Conservation (phyloP, 2,113 vertebrate species). For the Trichomycterus rosablanca region DNA sequence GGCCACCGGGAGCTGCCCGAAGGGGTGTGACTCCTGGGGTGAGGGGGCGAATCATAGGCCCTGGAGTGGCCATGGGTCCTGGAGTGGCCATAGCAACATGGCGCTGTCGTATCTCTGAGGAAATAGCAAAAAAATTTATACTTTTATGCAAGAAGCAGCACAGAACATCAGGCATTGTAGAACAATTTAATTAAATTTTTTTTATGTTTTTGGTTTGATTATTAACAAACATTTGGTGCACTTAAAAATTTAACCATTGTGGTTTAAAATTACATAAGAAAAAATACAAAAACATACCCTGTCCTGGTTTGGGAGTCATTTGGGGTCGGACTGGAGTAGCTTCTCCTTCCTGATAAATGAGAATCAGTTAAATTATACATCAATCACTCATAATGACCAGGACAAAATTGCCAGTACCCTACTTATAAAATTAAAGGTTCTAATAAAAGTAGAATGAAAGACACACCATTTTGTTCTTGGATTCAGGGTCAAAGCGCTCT, state of each 20-base stretch:
- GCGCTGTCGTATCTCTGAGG: constrained; percentile 85
- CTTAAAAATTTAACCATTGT: no score
- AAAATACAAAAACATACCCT: constrained; percentile 70
- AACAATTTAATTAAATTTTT: no score
- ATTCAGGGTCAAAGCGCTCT: constrained; percentile 92
- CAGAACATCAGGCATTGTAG: no score
- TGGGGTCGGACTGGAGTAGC: constrained; percentile 73
- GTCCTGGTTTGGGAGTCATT: constrained; percentile 82
- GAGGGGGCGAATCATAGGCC: constrained; percentile 52
- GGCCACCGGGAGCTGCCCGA: constrained; percentile 79
- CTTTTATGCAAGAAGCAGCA: no score
- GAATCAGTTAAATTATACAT: no score
- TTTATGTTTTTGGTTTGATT: no score
- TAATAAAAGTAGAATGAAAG: no score
- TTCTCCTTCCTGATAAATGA: constrained; percentile 82
- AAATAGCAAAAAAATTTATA: neutral
- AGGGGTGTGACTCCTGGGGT: constrained; percentile 62
- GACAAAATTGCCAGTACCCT: no score
- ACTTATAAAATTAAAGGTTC: no score
- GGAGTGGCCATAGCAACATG: constrained; percentile 73
- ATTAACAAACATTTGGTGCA: no score
- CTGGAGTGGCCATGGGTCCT: constrained; percentile 61
- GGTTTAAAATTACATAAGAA: no score
- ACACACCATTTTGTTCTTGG: constrained; percentile 83
- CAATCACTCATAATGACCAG: no score